phyloP scores from a whole-genome alignment of 2,888 invertebrate genomes.

The Formica aserva region DNA sequence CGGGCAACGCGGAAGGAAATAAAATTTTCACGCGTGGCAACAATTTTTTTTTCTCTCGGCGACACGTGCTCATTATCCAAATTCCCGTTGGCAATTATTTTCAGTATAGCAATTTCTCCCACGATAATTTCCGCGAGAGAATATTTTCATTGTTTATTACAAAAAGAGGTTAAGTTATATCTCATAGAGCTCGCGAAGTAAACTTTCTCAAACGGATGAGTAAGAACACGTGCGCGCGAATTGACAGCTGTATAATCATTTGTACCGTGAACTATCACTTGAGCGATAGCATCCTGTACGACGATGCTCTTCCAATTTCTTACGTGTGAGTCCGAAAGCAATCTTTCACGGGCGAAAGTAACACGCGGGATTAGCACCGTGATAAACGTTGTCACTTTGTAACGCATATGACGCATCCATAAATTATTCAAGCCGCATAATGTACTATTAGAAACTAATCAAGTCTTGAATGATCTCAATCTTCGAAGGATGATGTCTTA shows the following conservation, averaged over 20 bases:
- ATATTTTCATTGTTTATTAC: constrained; percentile 34
- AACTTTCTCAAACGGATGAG: constrained; percentile 55
- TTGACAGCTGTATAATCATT: constrained; percentile 18
- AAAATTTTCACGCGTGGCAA: not conserved
- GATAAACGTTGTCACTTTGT: not conserved
- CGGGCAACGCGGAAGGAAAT: not conserved
- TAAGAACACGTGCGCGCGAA: constrained; percentile 24
- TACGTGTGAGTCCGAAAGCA: not conserved
- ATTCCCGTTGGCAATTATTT: constrained; percentile 30
- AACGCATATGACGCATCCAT: not conserved
- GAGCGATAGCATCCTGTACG: not conserved
- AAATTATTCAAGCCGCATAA: constrained; percentile 3
- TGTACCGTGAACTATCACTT: not conserved
- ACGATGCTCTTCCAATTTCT: not conserved
- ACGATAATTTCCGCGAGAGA: not conserved
- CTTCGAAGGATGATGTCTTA: not conserved
- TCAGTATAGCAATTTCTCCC: constrained; percentile 45
- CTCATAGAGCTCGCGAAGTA: constrained; percentile 47
- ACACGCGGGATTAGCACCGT: not conserved
- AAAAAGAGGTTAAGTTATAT: constrained; percentile 61
- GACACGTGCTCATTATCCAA: constrained; percentile 18
- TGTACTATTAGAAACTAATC: not conserved
- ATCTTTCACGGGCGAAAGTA: not conserved
- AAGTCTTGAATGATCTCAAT: constrained; percentile 16
- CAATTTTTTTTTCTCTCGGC: constrained; percentile 28